A percentile compares a stretch with the other conserved stretches of the same genome.
Evolutionary conservation across 2,113 vertebrate genomes (phyloP).

Genomic region (Pristiophorus japonicus): DNA sequence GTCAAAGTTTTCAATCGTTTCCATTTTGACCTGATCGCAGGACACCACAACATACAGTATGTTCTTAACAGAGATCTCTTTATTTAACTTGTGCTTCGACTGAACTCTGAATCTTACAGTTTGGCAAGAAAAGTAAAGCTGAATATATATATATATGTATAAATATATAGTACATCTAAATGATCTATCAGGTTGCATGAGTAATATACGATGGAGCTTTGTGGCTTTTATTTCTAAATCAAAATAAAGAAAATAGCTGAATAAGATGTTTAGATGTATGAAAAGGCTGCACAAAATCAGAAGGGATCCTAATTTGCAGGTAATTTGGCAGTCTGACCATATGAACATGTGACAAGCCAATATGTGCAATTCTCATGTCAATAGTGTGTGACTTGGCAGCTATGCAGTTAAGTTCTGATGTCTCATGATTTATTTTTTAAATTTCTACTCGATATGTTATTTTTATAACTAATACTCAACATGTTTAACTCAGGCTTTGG

Average conservation of each 20-base stretch:
- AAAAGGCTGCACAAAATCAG: constrained; percentile 14
- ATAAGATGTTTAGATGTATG: constrained; percentile 3
- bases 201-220: constrained; percentile 22
- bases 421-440: constrained; percentile 32
- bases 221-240: not conserved
- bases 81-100: constrained; percentile 23
- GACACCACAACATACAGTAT: constrained; percentile 31
- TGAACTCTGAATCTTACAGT: constrained; percentile 28
- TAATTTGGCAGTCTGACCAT: constrained; percentile 28
- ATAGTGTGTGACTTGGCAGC: constrained; percentile 29
- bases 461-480: constrained; percentile 33
- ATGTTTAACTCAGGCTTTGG: not conserved
- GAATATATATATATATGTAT: constrained; percentile 14
- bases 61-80: constrained; percentile 37
- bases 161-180: constrained; percentile 20
- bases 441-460: constrained; percentile 31
- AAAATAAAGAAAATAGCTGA: constrained; percentile 33
- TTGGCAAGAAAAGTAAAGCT: constrained; percentile 33
- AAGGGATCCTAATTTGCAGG: constrained; percentile 11
- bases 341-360: constrained; percentile 23
- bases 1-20: constrained; percentile 35
- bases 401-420: constrained; percentile 32
- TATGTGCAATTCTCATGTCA: constrained; percentile 27
- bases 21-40: constrained; percentile 25
- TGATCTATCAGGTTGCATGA: constrained; percentile 27